These are phyloP conservation scores for Megaleporinus macrocephalus DNA, from an alignment of 2,113 vertebrate species.

Conservation along the genomic window DNA sequence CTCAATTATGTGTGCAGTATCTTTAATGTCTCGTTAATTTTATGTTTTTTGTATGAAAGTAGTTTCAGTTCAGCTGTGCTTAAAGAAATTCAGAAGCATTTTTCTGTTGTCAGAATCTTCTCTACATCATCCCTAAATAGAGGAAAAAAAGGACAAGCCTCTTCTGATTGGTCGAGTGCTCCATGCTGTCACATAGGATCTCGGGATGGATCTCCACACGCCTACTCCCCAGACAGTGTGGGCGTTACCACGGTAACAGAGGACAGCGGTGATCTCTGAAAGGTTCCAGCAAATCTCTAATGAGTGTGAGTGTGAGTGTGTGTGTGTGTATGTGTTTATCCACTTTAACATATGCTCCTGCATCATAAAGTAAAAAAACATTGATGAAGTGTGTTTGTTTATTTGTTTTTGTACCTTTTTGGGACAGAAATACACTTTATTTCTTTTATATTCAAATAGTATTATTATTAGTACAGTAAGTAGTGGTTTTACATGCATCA, in stretches of 20 bases:
- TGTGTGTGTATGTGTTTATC: not conserved
- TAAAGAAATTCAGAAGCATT: not conserved
- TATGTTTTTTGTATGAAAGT: no score
- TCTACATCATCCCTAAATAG: not conserved
- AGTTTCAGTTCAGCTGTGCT: not conserved
- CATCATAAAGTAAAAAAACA: not conserved
- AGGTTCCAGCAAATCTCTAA: conserved; percentile 22
- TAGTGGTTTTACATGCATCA: no score
- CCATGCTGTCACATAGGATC: conserved; percentile 45
- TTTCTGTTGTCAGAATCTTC: not conserved
- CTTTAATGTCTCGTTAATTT: no score
- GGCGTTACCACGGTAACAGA: conserved; percentile 49
- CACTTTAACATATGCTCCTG: not conserved
- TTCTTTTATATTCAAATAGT: no score
- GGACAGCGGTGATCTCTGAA: conserved; percentile 29
- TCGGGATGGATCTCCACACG: conserved; percentile 54
- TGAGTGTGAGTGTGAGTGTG: conserved; percentile 5
- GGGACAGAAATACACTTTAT: not conserved
- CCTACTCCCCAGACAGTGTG: conserved; percentile 60
- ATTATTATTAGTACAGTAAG: no score
- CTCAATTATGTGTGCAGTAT: no score
- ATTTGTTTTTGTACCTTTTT: not conserved
- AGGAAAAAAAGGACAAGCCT: not conserved
- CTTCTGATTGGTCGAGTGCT: conserved; percentile 35
- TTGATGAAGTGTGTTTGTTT: not conserved